Evolutionary conservation across 2,797 vertebrate genomes (phyloP).

Genomic region (Sebastes taczanowskii): DNA sequence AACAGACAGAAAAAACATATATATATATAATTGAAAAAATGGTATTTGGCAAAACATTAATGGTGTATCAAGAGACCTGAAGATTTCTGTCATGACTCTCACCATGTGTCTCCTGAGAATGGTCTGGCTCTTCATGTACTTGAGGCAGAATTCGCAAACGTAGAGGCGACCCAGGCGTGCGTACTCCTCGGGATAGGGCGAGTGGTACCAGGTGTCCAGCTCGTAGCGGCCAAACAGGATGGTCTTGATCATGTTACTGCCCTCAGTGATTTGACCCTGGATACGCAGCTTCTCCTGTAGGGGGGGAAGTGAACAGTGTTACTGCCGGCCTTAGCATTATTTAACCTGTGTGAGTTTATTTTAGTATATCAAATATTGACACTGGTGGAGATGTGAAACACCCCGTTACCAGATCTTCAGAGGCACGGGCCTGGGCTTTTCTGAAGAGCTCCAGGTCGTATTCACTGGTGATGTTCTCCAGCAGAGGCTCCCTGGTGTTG

Average conservation of each 20-base stretch:
- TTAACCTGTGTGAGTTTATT: background rate
- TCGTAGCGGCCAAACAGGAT: slow-evolving; percentile 96
- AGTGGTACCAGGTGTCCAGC: slow-evolving; percentile 98
- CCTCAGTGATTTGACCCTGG: slow-evolving; percentile 95
- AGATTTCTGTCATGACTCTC: slow-evolving; percentile 8
- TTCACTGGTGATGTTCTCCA: slow-evolving; percentile 98
- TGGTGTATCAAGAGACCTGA: background rate
- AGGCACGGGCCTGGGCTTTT: slow-evolving; percentile 96
- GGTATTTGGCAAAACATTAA: fast-evolving
- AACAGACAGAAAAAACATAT: background rate
- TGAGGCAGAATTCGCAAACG: slow-evolving; percentile 98
- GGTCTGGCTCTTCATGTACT: slow-evolving; percentile 99
- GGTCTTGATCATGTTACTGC: slow-evolving; percentile 98
- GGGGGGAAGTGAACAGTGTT: background rate
- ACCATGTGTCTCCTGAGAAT: slow-evolving; percentile 98
- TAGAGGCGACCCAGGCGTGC: slow-evolving; percentile 95
- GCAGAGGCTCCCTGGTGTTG: slow-evolving; percentile 91
- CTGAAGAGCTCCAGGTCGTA: slow-evolving; percentile 98
- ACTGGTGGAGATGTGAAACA: background rate
- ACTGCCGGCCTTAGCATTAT: background rate
- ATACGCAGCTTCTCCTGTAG: slow-evolving; percentile 94
- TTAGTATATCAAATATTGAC: background rate
- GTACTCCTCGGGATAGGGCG: slow-evolving; percentile 97
- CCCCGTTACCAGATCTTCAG: slow-evolving; percentile 92
- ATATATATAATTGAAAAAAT: fast-evolving